phyloP scores from a whole-genome alignment of 2,113 vertebrate genomes.

The Centropus bengalensis region DNA sequence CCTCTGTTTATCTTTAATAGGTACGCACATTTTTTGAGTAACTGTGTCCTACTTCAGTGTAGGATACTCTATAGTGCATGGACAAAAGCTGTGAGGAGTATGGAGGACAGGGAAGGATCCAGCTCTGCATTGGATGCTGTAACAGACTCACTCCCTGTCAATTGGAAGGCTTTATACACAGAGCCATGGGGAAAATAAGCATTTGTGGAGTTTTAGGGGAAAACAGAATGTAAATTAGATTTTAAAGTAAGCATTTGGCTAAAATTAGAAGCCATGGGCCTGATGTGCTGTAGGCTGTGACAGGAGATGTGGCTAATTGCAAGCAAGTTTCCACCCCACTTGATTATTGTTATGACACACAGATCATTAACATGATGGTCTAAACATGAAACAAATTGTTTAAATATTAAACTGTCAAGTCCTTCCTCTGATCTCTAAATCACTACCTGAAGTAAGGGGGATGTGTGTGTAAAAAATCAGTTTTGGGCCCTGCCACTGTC shows the following conservation, averaged over 20 bases:
- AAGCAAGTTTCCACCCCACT: not conserved
- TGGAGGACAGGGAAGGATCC: not conserved
- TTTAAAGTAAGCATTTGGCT: conserved; percentile 17
- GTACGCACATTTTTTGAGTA: not conserved
- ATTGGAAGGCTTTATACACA: accelerated
- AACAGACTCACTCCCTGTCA: not conserved
- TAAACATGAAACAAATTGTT: conserved; percentile 25
- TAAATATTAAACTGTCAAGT: conserved; percentile 28
- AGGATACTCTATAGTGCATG: not conserved
- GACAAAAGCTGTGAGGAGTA: not conserved
- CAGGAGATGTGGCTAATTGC: conserved; percentile 25
- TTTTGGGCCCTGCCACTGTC: not conserved
- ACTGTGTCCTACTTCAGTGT: not conserved
- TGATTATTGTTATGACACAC: conserved; percentile 46
- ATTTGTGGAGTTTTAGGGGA: not conserved
- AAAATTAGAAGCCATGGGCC: conserved; percentile 24
- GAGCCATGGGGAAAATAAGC: not conserved
- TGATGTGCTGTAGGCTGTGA: not conserved
- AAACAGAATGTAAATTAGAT: not conserved
- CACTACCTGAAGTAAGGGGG: not conserved
- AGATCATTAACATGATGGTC: not conserved
- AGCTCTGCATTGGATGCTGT: not conserved
- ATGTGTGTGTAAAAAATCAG: not conserved
- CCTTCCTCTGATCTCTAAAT: conserved; percentile 11
- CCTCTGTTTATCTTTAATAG: not conserved